A percentile compares a stretch with the other conserved stretches of the same genome.
These are phyloP conservation scores for Euphydryas editha DNA, from an alignment of 2,888 invertebrate species.

Conservation along the genomic window DNA sequence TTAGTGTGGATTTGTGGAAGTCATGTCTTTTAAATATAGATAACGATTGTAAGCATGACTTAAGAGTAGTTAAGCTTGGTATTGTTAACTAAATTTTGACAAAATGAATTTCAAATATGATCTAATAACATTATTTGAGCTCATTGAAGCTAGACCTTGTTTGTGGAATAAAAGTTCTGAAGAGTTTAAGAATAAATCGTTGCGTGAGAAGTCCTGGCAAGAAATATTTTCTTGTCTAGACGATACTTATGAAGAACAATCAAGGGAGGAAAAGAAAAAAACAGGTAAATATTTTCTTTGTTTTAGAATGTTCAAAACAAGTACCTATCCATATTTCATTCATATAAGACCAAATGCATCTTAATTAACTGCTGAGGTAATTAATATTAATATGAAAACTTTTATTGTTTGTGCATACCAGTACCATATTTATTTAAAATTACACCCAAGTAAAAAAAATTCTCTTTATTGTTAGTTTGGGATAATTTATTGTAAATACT, in stretches of 20 bases:
- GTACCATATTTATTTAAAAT: no score
- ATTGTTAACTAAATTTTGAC: background rate
- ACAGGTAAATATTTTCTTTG: background rate
- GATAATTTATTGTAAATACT: no score
- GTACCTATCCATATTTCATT: background rate
- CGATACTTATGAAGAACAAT: background rate
- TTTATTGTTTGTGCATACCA: no score
- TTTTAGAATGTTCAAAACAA: background rate
- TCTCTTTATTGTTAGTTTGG: no score
- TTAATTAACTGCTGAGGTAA: no score
- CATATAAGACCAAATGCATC: no score
- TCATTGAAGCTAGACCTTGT: constrained; percentile 5
- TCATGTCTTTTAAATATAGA: background rate
- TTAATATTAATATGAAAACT: no score
- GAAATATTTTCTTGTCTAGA: constrained; percentile 2
- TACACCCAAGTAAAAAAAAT: no score
- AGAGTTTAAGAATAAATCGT: background rate
- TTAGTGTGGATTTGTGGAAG: background rate
- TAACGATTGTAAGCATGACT: background rate
- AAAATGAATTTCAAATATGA: constrained; percentile 1
- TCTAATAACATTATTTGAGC: background rate
- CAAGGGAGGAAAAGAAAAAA: background rate
- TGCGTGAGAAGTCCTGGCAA: background rate
- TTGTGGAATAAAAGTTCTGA: constrained; percentile 3
- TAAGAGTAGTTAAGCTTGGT: background rate